Conservation (phyloP, 2,888 invertebrate genomes). For the Catocala sponsa region DNA sequence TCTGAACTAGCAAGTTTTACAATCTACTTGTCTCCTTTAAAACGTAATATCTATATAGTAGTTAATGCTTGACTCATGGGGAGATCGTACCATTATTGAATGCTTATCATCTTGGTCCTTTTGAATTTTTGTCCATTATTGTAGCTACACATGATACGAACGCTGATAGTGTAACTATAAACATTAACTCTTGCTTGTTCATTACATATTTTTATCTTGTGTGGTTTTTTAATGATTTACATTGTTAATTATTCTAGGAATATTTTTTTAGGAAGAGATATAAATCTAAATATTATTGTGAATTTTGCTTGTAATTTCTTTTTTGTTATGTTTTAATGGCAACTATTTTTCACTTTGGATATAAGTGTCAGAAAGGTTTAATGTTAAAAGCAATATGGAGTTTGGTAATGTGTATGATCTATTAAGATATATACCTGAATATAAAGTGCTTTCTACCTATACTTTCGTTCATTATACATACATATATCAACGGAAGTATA, state of each 20-base stretch:
- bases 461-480: no score
- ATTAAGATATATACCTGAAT: no score
- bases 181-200: constrained; percentile 65
- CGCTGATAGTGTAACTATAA: constrained; percentile 65
- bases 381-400: no score
- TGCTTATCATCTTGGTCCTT: constrained; percentile 43
- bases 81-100: constrained; percentile 56
- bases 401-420: no score
- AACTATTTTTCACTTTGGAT: no score
- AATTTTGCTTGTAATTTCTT: background rate
- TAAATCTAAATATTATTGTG: background rate
- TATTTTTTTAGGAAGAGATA: constrained; percentile 9
- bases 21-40: no score
- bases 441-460: no score
- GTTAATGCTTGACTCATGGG: background rate
- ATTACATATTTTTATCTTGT: constrained; percentile 58
- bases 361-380: no score
- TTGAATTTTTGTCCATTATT: constrained; percentile 56
- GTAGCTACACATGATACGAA: constrained; percentile 66
- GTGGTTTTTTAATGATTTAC: constrained; percentile 2
- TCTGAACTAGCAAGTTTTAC: no score
- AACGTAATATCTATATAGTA: no score
- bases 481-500: no score
- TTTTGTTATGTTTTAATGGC: background rate
- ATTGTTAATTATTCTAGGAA: background rate